Conservation (phyloP, 2,113 vertebrate genomes). For the Rousettus leschenaultii region DNA sequence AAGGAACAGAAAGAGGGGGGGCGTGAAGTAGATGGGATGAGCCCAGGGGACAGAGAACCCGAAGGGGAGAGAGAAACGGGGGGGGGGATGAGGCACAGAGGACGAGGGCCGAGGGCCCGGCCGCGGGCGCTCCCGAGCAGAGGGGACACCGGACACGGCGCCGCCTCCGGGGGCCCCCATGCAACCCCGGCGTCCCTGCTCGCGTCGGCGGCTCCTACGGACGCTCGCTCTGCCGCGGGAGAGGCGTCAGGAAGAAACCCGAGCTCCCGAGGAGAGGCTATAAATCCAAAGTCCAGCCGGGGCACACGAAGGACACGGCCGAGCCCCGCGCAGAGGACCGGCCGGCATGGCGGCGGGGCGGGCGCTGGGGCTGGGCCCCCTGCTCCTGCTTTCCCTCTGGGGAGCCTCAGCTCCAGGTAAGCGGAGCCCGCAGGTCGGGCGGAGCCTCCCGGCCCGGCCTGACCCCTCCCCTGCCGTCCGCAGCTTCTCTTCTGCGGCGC, state of each 20-base stretch:
- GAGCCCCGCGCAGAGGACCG: accelerated
- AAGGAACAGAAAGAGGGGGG: not conserved
- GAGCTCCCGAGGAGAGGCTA: not conserved
- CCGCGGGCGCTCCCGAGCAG: not conserved
- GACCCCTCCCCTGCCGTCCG: not conserved
- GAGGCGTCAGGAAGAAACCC: not conserved
- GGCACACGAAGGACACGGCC: accelerated
- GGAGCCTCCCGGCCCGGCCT: accelerated
- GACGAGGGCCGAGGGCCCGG: too few species aligned
- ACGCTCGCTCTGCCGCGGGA: conserved; percentile 40
- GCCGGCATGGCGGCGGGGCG: not conserved
- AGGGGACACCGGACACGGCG: not conserved
- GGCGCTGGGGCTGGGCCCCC: not conserved
- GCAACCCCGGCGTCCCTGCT: conserved; percentile 1
- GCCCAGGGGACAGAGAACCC: too few species aligned
- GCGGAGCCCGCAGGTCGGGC: not conserved
- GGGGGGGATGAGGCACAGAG: not conserved
- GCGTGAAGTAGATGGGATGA: not conserved
- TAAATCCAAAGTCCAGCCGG: not conserved
- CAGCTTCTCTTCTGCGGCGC: conserved; percentile 55
- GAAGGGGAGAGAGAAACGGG: not conserved
- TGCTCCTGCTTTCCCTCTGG: conserved; percentile 43
- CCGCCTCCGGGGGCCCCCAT: accelerated
- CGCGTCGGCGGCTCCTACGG: conserved; percentile 20
- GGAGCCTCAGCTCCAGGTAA: not conserved